Conservation (phyloP, 1,140 invertebrate genomes). For the Himalopsyche phryganea region DNA sequence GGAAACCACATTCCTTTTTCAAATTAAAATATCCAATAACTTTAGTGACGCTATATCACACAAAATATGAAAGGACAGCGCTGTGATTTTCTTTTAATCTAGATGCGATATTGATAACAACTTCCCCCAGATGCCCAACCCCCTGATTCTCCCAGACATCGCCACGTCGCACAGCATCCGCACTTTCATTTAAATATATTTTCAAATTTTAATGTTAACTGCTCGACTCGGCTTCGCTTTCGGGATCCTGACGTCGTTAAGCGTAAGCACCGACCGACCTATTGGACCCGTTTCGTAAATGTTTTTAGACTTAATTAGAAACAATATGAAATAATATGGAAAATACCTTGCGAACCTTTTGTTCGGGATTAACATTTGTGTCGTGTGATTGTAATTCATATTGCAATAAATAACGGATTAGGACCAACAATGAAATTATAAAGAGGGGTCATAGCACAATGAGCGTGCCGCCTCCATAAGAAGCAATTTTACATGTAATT, state of each 20-base stretch:
- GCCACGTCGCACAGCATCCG: slow-evolving; percentile 19
- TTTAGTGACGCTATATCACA: too few relatives aligned
- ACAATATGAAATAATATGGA: slow-evolving; percentile 36
- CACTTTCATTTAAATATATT: slow-evolving; percentile 35
- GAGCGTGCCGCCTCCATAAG: slow-evolving; percentile 28
- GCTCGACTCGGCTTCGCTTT: slow-evolving; percentile 12
- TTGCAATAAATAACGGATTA: slow-evolving; percentile 35
- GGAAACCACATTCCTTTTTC: too few relatives aligned
- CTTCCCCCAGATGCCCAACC: slow-evolving; percentile 4
- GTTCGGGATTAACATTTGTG: slow-evolving; percentile 31
- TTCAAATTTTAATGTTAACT: slow-evolving; percentile 36
- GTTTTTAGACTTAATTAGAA: slow-evolving; percentile 37
- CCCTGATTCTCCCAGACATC: background rate
- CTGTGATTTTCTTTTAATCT: too few relatives aligned
- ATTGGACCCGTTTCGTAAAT: slow-evolving; percentile 32
- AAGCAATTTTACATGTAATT: slow-evolving; percentile 33
- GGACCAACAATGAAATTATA: slow-evolving; percentile 33
- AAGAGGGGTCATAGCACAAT: slow-evolving; percentile 20
- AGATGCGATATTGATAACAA: too few relatives aligned
- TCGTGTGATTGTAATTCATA: slow-evolving; percentile 35
- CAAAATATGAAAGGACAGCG: too few relatives aligned
- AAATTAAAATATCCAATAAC: too few relatives aligned
- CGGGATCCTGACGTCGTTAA: slow-evolving; percentile 31
- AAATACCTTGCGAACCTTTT: slow-evolving; percentile 32
- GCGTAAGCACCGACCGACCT: slow-evolving; percentile 32